These are phyloP conservation scores for Eristalis arbustorum DNA, from an alignment of 2,888 invertebrate species.

Conservation along the genomic window DNA sequence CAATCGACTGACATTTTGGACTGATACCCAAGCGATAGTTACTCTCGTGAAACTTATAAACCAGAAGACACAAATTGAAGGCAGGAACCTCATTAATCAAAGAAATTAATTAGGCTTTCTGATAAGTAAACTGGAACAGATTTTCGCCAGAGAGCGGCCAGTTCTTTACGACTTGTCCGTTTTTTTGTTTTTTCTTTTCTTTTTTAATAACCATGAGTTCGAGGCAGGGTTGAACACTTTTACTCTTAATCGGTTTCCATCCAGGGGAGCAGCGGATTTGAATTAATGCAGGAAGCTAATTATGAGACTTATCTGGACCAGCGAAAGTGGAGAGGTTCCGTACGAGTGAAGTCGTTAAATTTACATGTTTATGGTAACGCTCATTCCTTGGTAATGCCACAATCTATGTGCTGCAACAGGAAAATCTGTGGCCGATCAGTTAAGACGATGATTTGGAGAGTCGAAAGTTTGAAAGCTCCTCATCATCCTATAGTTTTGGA, in stretches of 20 bases:
- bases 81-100: constrained; percentile 47
- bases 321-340: constrained; percentile 44
- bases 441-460: background rate
- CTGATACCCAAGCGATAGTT: constrained; percentile 22
- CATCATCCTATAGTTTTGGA: background rate
- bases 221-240: constrained; percentile 27
- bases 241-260: constrained; percentile 53
- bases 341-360: constrained; percentile 7
- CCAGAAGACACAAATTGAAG: constrained; percentile 19
- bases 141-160: constrained; percentile 39
- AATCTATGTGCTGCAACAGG: background rate
- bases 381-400: background rate
- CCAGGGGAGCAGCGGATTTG: constrained; percentile 15
- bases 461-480: background rate
- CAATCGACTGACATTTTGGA: constrained; percentile 39
- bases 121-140: constrained; percentile 49
- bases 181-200: background rate
- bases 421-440: background rate
- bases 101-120: constrained; percentile 53
- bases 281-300: constrained; percentile 40
- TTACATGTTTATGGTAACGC: constrained; percentile 11
- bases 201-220: constrained; percentile 6
- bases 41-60: background rate
- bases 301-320: constrained; percentile 29
- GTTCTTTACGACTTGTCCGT: background rate